Base-by-base conservation (phyloP, 2,797 vertebrate genomes). In the Synanceia verrucosa region DNA sequence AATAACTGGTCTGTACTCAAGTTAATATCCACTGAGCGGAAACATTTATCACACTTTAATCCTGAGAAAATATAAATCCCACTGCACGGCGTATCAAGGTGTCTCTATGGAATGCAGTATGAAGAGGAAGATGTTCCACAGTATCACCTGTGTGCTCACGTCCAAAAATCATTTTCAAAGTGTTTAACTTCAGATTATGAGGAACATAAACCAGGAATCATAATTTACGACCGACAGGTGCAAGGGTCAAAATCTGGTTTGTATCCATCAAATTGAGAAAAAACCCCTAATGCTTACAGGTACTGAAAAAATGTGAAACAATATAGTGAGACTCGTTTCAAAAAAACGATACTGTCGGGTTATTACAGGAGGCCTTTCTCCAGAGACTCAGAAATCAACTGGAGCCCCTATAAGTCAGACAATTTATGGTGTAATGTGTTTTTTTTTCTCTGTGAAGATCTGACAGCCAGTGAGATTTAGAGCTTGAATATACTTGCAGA, bases 161-260 rank as follows among this genome's bases (percentile, higher is more conserved):
- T 72, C 57, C 58, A 66, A 65, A 36, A 86, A 86, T 79, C 2
- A 65, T 81, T 84, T 87, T 76, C 75, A 82, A 83, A 82, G 66
- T 31, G 64, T 78, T 88, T 76, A 70, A 83, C 87, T 81, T 85
- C 74, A 83, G 61, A 87, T 88, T 84, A 79, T 74, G 71, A 86
- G 83, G 82, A 89, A 89, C 78, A 89, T 73, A 84, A 88, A 86
- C 69, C 84, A 88, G 82, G 87, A 87, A 72, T 81, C 56, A 44
- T 80, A 88, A 90, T 88, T 89, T 91, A 93, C 85, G 84, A 83
- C 81, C 61, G 70, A 82, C 81, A 70, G 73, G 86, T 77, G 85
- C 87, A 90, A 83, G 77, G 89, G 90, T 90, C 89, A 89, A 85
- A 90, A 89, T 90, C 89, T 93, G 88, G 83, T 86, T 91, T 83